phyloP scores from a whole-genome alignment of 2,888 invertebrate genomes.

The Heterodera filipjevi region DNA sequence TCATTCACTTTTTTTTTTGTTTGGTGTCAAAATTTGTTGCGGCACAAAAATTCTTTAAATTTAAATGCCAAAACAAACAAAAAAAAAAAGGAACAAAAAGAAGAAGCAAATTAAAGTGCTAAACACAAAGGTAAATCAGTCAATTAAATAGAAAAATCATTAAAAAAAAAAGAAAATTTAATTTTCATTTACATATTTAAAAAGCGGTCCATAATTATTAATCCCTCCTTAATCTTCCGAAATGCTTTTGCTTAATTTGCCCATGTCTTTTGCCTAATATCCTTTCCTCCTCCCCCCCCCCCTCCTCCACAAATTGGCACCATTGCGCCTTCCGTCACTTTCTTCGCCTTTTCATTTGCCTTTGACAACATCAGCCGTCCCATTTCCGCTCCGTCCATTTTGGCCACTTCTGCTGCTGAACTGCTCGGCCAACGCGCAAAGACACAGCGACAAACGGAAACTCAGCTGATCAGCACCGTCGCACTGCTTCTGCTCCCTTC shows the following conservation, averaged over 20 bases:
- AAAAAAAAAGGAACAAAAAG: not conserved
- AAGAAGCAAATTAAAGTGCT: too few species aligned
- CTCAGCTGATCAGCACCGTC: constrained; percentile 42
- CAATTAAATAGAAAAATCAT: too few species aligned
- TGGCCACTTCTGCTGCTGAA: not conserved
- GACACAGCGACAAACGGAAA: not conserved
- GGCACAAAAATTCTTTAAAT: not conserved
- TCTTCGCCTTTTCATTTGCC: not conserved
- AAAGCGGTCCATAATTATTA: too few species aligned
- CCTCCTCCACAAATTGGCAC: not conserved
- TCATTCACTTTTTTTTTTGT: not conserved
- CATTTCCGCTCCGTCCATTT: not conserved
- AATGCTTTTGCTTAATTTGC: too few species aligned
- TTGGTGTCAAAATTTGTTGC: constrained; percentile 6
- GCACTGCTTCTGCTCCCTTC: constrained; percentile 56
- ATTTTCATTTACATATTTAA: too few species aligned
- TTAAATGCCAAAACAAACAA: not conserved
- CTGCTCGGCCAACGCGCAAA: not conserved
- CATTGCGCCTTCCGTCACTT: not conserved
- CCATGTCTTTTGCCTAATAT: too few species aligned
- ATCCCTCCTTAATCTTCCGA: too few species aligned
- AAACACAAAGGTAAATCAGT: too few species aligned
- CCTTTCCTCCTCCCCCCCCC: too few species aligned
- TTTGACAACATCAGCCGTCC: not conserved
- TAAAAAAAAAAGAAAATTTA: too few species aligned